Conservation (phyloP, 2,113 vertebrate species). For the Perca fluviatilis region DNA sequence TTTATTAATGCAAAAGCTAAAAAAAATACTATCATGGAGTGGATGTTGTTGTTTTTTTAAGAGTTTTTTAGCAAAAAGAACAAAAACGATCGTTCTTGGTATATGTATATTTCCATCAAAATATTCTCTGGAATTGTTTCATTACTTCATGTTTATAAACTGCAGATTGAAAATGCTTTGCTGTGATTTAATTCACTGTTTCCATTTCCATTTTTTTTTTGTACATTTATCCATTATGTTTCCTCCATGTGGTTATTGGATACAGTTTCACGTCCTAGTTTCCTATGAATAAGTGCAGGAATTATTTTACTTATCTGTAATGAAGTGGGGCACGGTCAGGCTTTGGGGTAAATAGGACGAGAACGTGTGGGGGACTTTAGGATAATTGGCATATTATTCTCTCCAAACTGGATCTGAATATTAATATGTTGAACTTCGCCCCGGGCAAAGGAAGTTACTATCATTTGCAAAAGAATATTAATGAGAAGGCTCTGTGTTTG, state of each 20-base stretch:
- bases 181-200: neutral
- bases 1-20: neutral
- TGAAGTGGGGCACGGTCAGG: constrained; percentile 53
- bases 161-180: constrained; percentile 1
- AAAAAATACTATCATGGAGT: neutral
- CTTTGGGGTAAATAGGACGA: constrained; percentile 58
- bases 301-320: constrained; percentile 40
- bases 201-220: neutral
- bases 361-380: constrained; percentile 44
- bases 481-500: constrained; percentile 68
- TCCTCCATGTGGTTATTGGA: neutral
- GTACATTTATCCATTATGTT: neutral
- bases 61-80: neutral
- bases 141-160: neutral
- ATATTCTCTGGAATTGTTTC: neutral
- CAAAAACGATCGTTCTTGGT: neutral
- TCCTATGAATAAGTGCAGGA: constrained; percentile 18
- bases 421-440: constrained; percentile 73
- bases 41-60: neutral
- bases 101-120: neutral
- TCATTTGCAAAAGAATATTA: constrained; percentile 72
- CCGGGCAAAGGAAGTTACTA: constrained; percentile 63
- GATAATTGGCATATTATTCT: constrained; percentile 71
- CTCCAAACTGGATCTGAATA: constrained; percentile 71
- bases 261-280: neutral